Evolutionary conservation across 2,888 invertebrate species (phyloP).

Genomic region (Nebria salina): DNA sequence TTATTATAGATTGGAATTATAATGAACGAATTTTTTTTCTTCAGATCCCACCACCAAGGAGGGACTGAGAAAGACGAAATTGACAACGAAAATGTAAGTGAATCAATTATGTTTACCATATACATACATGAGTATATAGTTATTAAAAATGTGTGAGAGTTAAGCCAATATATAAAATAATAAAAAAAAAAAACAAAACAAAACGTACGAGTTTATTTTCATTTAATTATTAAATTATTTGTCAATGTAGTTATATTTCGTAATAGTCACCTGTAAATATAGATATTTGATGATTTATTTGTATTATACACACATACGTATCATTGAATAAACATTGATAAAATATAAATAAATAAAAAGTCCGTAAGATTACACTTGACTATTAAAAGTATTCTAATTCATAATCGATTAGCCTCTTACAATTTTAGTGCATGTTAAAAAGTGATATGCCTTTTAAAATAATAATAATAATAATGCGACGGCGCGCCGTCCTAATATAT

Average conservation of each 20-base stretch:
- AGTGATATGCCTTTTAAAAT: too few relatives aligned
- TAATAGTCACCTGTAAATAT: too few relatives aligned
- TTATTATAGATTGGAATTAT: not conserved
- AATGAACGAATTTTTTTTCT: not conserved
- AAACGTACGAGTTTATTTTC: too few relatives aligned
- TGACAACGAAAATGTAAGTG: conserved; percentile 36
- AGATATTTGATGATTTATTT: too few relatives aligned
- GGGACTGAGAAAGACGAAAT: conserved; percentile 34
- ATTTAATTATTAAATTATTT: too few relatives aligned
- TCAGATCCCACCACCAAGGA: conserved; percentile 42
- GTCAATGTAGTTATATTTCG: too few relatives aligned
- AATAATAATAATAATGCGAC: too few relatives aligned
- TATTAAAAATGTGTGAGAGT: too few relatives aligned
- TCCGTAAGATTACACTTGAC: not conserved
- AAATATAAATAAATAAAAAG: not conserved
- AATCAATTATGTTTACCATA: not conserved
- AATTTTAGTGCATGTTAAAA: not conserved
- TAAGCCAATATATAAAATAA: too few relatives aligned
- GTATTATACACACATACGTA: not conserved
- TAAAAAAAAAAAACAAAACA: too few relatives aligned
- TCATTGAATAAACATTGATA: not conserved
- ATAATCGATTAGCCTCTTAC: not conserved
- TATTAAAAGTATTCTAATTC: not conserved
- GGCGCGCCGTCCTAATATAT: too few relatives aligned
- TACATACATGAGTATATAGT: too few relatives aligned